Percentiles rank a stretch among this genome's conserved stretches.
Conservation (phyloP, 2,888 invertebrate species). For the Asteroscopus sphinx region DNA sequence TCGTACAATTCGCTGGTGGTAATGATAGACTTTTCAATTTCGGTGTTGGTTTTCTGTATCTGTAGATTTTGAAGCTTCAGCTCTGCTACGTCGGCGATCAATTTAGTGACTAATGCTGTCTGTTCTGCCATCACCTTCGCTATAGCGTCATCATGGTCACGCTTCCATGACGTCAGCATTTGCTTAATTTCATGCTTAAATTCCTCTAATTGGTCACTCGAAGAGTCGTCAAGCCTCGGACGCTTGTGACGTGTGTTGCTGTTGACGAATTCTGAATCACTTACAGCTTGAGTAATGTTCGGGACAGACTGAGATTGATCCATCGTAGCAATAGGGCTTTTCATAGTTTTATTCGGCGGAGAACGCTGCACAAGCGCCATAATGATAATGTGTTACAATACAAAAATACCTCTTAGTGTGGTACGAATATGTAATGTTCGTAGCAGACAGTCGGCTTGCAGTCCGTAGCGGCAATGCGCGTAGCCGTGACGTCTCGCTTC, state of each 20-base stretch:
- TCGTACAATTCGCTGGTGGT: neutral
- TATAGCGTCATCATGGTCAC: neutral
- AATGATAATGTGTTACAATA: neutral
- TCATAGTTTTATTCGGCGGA: too few relatives aligned
- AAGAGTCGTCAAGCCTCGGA: neutral
- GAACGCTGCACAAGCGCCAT: conserved; percentile 1
- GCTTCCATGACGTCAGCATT: conserved; percentile 9
- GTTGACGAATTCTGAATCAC: too few relatives aligned
- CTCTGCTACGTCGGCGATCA: neutral
- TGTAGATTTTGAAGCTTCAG: neutral
- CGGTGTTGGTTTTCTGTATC: neutral
- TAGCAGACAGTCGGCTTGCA: neutral
- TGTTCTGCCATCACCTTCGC: conserved; percentile 5
- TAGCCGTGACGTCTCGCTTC: too few relatives aligned
- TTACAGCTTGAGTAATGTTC: too few relatives aligned
- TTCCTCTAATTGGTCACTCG: conserved; percentile 1
- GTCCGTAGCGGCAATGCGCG: neutral
- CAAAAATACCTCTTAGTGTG: too few relatives aligned
- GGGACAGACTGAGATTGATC: too few relatives aligned
- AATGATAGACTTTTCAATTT: conserved; percentile 1
- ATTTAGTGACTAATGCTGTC: conserved; percentile 2
- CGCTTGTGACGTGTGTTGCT: neutral
- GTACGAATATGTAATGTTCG: neutral
- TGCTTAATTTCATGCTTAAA: conserved; percentile 7
- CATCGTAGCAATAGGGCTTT: too few relatives aligned